A percentile compares a stretch with the other conserved stretches of the same genome.
Evolutionary conservation across 2,888 invertebrate genomes (phyloP).

Genomic region (Parthenolecanium corni): DNA sequence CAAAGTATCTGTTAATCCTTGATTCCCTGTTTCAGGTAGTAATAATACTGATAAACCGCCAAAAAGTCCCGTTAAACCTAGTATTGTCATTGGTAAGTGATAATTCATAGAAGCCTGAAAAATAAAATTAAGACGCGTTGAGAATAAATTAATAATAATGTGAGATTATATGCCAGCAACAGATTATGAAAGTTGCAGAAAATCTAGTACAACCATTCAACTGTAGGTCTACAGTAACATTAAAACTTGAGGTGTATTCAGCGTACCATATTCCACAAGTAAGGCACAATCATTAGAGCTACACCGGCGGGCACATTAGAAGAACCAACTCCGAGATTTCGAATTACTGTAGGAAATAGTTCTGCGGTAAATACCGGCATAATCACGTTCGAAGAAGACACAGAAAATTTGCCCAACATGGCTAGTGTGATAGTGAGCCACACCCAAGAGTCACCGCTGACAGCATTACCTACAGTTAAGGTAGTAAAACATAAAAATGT

Average conservation of each 20-base stretch:
- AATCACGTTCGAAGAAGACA: slow-evolving; percentile 66
- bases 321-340: slow-evolving; percentile 59
- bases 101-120: slow-evolving; percentile 52
- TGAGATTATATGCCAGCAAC: no score
- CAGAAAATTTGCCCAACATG: slow-evolving; percentile 68
- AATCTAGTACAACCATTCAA: no score
- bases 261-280: slow-evolving; percentile 62
- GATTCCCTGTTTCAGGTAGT: slow-evolving; percentile 61
- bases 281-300: slow-evolving; percentile 63
- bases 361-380: slow-evolving; percentile 65
- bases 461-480: slow-evolving; percentile 15
- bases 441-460: slow-evolving; percentile 17
- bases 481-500: neutral
- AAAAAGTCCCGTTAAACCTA: slow-evolving; percentile 55
- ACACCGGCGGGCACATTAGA: slow-evolving; percentile 65
- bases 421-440: slow-evolving; percentile 62
- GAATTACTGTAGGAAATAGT: slow-evolving; percentile 56
- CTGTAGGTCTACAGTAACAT: no score
- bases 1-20: slow-evolving; percentile 42
- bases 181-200: no score
- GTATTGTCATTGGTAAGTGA: slow-evolving; percentile 58
- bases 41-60: slow-evolving; percentile 61
- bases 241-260: no score
- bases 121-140: slow-evolving; percentile 5
- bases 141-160: neutral